These are phyloP conservation scores for Gymnobelideus leadbeateri DNA, from an alignment of 2,113 vertebrate species.

Conservation along the genomic window DNA sequence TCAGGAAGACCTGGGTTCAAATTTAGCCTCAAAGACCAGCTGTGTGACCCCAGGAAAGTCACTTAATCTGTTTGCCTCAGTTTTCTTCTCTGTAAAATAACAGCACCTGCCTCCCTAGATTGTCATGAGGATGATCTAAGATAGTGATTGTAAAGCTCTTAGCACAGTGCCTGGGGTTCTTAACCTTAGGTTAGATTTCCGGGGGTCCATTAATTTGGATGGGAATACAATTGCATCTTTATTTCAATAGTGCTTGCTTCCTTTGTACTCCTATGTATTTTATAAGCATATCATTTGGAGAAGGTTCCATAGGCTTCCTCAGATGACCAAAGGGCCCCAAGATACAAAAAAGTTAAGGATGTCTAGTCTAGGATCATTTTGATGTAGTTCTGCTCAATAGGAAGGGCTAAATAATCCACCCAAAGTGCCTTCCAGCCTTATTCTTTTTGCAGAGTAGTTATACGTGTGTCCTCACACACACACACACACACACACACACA, in stretches of 20 bases:
- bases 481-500: too few species aligned
- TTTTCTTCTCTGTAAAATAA: constrained; percentile 19
- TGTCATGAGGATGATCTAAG: constrained; percentile 4
- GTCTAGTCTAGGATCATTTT: background rate
- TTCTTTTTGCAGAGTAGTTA: background rate
- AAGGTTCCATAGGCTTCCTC: background rate
- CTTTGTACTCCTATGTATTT: background rate
- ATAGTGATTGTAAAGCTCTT: background rate
- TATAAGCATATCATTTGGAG: background rate
- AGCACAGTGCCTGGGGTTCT: background rate
- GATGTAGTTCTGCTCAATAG: background rate
- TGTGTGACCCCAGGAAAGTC: background rate
- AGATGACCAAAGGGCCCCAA: background rate
- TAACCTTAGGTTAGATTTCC: too few species aligned
- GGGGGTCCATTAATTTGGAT: too few species aligned
- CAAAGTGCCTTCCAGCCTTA: background rate
- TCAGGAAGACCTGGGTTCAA: background rate
- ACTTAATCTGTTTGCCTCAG: background rate
- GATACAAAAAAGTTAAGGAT: background rate
- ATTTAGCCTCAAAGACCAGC: background rate
- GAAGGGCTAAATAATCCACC: background rate
- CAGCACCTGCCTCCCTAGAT: background rate
- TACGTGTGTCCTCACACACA: background rate
- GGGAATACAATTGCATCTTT: background rate
- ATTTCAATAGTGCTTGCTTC: background rate